Evolutionary conservation across 2,797 vertebrate species (phyloP).

Genomic region (Bradypodion pumilum): DNA sequence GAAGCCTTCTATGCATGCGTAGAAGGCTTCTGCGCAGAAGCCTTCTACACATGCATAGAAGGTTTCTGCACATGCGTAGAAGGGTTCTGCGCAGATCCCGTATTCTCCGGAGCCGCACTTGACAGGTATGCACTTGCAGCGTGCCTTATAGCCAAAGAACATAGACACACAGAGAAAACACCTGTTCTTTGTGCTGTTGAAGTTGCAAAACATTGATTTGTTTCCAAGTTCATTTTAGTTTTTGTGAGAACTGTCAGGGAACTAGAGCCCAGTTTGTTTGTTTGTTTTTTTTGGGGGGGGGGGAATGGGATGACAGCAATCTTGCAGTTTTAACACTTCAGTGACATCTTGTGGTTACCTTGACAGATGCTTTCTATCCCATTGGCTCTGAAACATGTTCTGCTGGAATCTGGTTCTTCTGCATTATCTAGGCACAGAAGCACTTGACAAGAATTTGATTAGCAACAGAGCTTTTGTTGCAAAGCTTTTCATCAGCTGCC

Average conservation of each 20-base stretch:
- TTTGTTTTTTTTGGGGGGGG: no score
- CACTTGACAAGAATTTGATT: not conserved
- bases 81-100: no score
- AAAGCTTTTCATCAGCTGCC: not conserved
- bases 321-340: conserved; percentile 10
- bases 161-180: not conserved
- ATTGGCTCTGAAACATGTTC: not conserved
- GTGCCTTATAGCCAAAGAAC: not conserved
- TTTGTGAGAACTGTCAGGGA: conserved; percentile 10
- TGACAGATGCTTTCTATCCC: not conserved
- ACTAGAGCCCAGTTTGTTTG: not conserved
- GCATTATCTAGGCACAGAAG: not conserved
- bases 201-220: not conserved
- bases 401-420: not conserved
- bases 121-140: not conserved
- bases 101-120: no score
- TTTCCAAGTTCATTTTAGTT: not conserved
- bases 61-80: no score
- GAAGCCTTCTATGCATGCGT: no score
- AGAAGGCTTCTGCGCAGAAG: no score
- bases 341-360: conserved; percentile 33
- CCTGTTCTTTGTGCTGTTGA: not conserved
- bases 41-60: no score
- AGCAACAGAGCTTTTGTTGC: not conserved
- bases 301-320: not conserved